A percentile compares a stretch with the other conserved stretches of the same genome.
Conservation (phyloP, 2,888 invertebrate genomes). For the Crepidodera aurea region DNA sequence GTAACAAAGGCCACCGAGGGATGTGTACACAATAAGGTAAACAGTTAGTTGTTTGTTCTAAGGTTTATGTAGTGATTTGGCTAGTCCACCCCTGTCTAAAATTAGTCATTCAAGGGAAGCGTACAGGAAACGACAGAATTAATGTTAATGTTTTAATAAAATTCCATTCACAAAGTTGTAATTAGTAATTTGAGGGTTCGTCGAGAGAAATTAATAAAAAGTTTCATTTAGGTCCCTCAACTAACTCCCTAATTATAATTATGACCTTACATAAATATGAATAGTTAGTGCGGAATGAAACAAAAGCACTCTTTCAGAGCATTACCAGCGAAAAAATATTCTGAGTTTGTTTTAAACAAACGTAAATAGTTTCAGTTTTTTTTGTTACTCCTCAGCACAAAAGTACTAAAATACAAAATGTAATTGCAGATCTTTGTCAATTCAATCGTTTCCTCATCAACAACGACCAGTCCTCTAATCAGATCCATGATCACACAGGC, state of each 20-base stretch:
- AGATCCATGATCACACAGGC: too few relatives aligned
- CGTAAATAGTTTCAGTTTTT: too few relatives aligned
- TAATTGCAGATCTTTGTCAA: too few relatives aligned
- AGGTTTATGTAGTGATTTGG: constrained; percentile 1
- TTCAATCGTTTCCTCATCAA: too few relatives aligned
- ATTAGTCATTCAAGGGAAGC: constrained; percentile 26
- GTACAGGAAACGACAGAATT: constrained; percentile 26
- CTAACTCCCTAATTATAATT: constrained; percentile 24
- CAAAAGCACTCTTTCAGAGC: background rate
- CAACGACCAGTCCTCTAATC: too few relatives aligned
- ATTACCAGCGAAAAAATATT: background rate
- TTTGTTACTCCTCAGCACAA: too few relatives aligned
- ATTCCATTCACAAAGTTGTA: constrained; percentile 30
- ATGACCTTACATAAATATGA: constrained; percentile 22
- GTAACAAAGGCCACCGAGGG: background rate
- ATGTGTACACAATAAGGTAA: constrained; percentile 2
- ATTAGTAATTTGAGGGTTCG: constrained; percentile 29
- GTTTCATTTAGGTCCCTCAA: constrained; percentile 17
- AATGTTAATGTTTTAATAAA: constrained; percentile 31
- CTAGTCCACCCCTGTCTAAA: constrained; percentile 15
- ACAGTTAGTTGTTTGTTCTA: constrained; percentile 4
- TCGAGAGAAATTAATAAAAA: constrained; percentile 29
- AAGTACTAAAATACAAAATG: too few relatives aligned
- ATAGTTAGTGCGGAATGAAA: constrained; percentile 11
- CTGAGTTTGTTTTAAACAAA: too few relatives aligned